Conservation (phyloP, 2,888 invertebrate species). For the Drosophila kanekoi region DNA sequence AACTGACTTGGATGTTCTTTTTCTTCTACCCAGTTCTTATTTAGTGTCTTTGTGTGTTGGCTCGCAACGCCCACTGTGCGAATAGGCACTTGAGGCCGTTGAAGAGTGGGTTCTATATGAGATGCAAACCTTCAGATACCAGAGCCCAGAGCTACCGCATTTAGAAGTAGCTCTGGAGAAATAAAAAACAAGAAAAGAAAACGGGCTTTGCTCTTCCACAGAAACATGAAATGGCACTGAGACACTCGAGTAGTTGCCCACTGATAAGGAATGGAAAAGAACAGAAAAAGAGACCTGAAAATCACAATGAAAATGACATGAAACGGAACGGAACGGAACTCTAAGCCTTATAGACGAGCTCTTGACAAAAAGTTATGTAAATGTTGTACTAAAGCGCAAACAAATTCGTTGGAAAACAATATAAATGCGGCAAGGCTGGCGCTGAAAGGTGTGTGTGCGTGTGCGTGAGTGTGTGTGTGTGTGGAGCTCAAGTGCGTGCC, state of each 20-base stretch:
- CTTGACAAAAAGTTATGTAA: constrained; percentile 61
- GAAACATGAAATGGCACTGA: constrained; percentile 64
- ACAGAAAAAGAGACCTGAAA: constrained; percentile 21
- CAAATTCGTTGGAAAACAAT: constrained; percentile 66
- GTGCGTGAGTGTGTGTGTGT: constrained; percentile 11
- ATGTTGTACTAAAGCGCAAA: constrained; percentile 69
- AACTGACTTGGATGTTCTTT: constrained; percentile 42
- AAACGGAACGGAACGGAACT: constrained; percentile 45
- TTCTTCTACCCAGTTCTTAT: not conserved
- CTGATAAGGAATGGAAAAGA: constrained; percentile 45
- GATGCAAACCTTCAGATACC: constrained; percentile 48
- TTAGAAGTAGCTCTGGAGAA: constrained; percentile 22
- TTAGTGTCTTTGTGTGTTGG: constrained; percentile 10
- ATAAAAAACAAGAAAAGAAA: no score
- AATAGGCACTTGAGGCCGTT: constrained; percentile 39
- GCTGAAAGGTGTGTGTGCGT: constrained; percentile 56
- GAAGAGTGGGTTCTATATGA: constrained; percentile 18
- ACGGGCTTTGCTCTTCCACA: constrained; percentile 38
- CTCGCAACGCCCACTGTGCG: constrained; percentile 46
- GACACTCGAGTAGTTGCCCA: constrained; percentile 41
- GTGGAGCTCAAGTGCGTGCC: constrained; percentile 74
- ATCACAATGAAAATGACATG: constrained; percentile 33
- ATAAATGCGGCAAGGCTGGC: constrained; percentile 47
- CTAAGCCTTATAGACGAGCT: constrained; percentile 11
- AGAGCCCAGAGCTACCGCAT: constrained; percentile 23